A percentile compares a stretch with the other conserved stretches of the same genome.
Evolutionary conservation across 2,797 vertebrate genomes (phyloP).

Genomic region (Takifugu rubripes): DNA sequence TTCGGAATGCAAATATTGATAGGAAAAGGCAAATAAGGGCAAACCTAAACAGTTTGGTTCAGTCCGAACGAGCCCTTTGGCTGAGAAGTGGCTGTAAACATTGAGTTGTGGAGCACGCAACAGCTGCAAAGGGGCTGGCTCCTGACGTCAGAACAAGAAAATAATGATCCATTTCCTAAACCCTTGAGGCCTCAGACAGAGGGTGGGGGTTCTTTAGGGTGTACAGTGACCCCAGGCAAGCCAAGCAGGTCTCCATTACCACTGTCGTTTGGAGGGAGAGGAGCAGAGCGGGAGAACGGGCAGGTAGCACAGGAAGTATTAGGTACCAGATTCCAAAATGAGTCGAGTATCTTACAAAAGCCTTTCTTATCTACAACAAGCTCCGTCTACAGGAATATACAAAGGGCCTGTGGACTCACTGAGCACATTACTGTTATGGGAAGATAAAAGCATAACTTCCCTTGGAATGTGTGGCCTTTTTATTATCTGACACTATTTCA

Average conservation of each 20-base stretch:
- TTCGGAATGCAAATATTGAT: slow-evolving; percentile 12
- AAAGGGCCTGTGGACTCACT: slow-evolving; percentile 68
- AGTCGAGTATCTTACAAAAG: slow-evolving; percentile 45
- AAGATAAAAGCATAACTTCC: slow-evolving; percentile 78
- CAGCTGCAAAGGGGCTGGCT: slow-evolving; percentile 86
- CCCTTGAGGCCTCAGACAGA: slow-evolving; percentile 51
- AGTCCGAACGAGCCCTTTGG: slow-evolving; percentile 35
- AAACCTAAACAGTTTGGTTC: slow-evolving; percentile 34
- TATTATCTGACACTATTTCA: slow-evolving; percentile 74
- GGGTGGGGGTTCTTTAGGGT: slow-evolving; percentile 8
- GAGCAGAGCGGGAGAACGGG: slow-evolving; percentile 27
- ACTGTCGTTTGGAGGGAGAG: slow-evolving; percentile 46
- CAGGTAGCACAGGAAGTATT: slow-evolving; percentile 12
- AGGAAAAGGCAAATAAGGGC: slow-evolving; percentile 10
- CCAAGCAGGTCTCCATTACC: slow-evolving; percentile 54
- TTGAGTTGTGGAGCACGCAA: slow-evolving; percentile 77
- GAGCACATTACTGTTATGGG: slow-evolving; percentile 76
- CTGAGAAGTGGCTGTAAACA: slow-evolving; percentile 54
- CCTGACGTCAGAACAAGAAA: slow-evolving; percentile 74
- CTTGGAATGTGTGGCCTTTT: slow-evolving; percentile 70
- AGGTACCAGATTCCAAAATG: slow-evolving; percentile 55
- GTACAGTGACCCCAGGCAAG: slow-evolving; percentile 41
- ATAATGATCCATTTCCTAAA: slow-evolving; percentile 79
- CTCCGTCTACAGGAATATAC: slow-evolving; percentile 68
- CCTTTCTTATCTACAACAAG: slow-evolving; percentile 75